phyloP scores from a whole-genome alignment of 2,888 invertebrate genomes.

The Euzetes globulus region DNA sequence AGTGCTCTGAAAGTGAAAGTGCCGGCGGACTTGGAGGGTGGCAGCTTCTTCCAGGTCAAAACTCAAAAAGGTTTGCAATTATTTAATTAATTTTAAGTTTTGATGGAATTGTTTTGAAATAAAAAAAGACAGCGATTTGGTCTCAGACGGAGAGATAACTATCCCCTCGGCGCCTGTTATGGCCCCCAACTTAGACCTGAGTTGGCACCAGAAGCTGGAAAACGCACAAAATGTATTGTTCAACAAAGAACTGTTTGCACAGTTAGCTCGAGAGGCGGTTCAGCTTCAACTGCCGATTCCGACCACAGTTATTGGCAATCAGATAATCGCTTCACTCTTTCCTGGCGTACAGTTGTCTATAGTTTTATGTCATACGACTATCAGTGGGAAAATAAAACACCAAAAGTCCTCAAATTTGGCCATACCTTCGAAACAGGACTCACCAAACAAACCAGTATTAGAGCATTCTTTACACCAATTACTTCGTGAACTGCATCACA shows the following conservation, averaged over 20 bases:
- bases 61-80: constrained; percentile 70
- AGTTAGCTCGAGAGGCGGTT: constrained; percentile 88
- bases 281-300: constrained; percentile 86
- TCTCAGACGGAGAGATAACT: constrained; percentile 72
- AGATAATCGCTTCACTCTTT: constrained; percentile 85
- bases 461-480: constrained; percentile 93
- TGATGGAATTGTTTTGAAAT: neutral
- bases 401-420: neutral
- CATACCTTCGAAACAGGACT: constrained; percentile 41
- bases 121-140: constrained; percentile 70
- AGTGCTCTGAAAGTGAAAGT: constrained; percentile 80
- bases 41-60: constrained; percentile 89
- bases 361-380: constrained; percentile 71
- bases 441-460: constrained; percentile 88
- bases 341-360: constrained; percentile 89
- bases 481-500: constrained; percentile 80
- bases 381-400: neutral
- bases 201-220: constrained; percentile 94
- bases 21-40: constrained; percentile 88
- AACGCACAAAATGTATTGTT: constrained; percentile 94
- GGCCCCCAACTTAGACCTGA: constrained; percentile 54
- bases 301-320: constrained; percentile 93
- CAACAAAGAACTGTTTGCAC: constrained; percentile 90
- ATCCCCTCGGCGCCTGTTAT: constrained; percentile 55
- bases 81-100: neutral